Percentiles rank a stretch among this genome's conserved stretches.
Evolutionary conservation across 2,797 vertebrate genomes (phyloP).

Genomic region (Hoplostethus atlanticus): DNA sequence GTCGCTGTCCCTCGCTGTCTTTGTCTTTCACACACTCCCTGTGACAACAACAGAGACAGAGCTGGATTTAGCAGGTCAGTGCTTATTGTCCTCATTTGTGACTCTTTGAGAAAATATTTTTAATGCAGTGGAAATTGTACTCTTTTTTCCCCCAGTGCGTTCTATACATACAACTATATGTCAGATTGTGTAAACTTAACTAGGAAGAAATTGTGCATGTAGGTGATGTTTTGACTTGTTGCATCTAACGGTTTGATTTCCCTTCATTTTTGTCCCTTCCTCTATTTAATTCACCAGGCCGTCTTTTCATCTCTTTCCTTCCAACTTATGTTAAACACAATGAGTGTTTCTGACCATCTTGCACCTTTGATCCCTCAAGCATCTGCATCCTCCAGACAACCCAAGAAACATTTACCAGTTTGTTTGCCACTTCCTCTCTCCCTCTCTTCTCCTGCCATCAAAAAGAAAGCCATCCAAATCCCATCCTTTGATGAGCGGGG

Average conservation of each 20-base stretch:
- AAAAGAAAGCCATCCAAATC: slow-evolving; percentile 82
- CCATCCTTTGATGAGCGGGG: slow-evolving; percentile 78
- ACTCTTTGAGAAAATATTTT: slow-evolving; percentile 8
- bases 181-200: not conserved
- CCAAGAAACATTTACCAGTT: slow-evolving; percentile 50
- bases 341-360: slow-evolving; percentile 74
- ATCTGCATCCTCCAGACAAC: slow-evolving; percentile 57
- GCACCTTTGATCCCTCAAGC: slow-evolving; percentile 57
- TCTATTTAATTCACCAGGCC: not conserved
- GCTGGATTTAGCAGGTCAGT: slow-evolving; percentile 77
- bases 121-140: not conserved
- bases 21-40: slow-evolving; percentile 48
- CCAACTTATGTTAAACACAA: slow-evolving; percentile 48
- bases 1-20: slow-evolving; percentile 42
- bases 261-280: not conserved
- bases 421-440: slow-evolving; percentile 62
- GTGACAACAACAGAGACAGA: slow-evolving; percentile 53
- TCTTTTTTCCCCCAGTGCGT: no score
- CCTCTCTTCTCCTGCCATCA: slow-evolving; percentile 83
- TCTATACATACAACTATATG: not conserved
- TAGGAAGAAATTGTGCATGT: not conserved
- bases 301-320: slow-evolving; percentile 24
- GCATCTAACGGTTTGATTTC: slow-evolving; percentile 18
- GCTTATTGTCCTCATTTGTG: slow-evolving; percentile 11
- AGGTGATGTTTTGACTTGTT: not conserved